phyloP scores from a whole-genome alignment of 2,888 invertebrate genomes.

The Brenthis ino region DNA sequence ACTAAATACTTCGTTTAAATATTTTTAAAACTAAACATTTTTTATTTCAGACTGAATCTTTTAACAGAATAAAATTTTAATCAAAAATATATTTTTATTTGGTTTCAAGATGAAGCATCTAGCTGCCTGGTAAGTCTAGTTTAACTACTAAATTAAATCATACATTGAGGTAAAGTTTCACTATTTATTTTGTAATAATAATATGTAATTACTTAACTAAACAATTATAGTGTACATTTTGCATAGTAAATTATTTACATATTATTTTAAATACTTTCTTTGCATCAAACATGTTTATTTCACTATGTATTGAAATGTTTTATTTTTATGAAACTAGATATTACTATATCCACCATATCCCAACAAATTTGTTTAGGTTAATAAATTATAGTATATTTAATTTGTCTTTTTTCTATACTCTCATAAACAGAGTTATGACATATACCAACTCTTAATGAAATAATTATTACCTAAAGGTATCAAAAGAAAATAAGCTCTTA shows the following conservation, averaged over 20 bases:
- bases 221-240: too few species aligned
- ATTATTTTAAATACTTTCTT: too few species aligned
- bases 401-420: too few species aligned
- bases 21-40: not conserved
- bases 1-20: slow-evolving; percentile 1
- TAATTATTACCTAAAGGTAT: slow-evolving; percentile 84
- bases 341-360: too few species aligned
- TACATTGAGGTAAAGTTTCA: not conserved
- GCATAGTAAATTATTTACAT: too few species aligned
- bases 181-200: too few species aligned
- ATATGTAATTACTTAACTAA: too few species aligned
- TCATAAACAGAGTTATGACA: too few species aligned
- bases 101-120: slow-evolving; percentile 12
- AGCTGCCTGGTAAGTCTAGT: slow-evolving; percentile 14
- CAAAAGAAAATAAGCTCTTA: slow-evolving; percentile 98
- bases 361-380: too few species aligned
- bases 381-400: too few species aligned
- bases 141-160: not conserved
- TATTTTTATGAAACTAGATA: not conserved
- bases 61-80: not conserved
- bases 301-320: not conserved
- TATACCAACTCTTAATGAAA: not conserved
- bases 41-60: not conserved
- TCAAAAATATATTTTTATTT: not conserved
- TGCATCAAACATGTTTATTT: not conserved